phyloP scores from a whole-genome alignment of 2,888 invertebrate species.

The Mythimna vitellina region DNA sequence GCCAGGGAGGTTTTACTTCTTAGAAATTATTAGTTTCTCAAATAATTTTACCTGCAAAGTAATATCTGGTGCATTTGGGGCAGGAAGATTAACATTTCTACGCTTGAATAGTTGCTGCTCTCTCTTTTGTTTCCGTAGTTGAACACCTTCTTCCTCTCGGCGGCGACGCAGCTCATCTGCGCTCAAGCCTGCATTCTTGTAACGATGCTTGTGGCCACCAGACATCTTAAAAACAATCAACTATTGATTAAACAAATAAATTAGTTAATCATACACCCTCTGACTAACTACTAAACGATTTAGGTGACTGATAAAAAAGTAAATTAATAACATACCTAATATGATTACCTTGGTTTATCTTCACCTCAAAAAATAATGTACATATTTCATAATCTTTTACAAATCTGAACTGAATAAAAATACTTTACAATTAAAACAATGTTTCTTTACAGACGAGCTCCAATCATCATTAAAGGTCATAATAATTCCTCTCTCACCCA shows the following conservation, averaged over 20 bases:
- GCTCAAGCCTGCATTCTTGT: constrained; percentile 98
- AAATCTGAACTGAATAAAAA: too few species aligned
- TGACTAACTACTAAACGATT: background rate
- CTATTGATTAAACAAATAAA: background rate
- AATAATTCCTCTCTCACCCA: background rate
- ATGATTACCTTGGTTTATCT: constrained; percentile 15
- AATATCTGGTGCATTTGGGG: constrained; percentile 82
- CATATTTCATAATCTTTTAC: background rate
- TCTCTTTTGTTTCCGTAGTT: constrained; percentile 98
- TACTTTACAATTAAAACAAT: background rate
- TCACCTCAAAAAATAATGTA: background rate
- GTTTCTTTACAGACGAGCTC: background rate
- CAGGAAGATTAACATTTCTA: constrained; percentile 93
- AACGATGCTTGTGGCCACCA: constrained; percentile 96
- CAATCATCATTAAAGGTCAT: background rate
- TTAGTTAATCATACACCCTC: background rate
- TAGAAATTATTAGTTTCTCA: too few species aligned
- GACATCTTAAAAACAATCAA: constrained; percentile 92
- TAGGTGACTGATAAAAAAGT: background rate
- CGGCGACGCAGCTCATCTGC: constrained; percentile 97
- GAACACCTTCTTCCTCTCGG: constrained; percentile 98
- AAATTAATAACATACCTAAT: constrained; percentile 24
- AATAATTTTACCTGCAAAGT: constrained; percentile 75
- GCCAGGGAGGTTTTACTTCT: background rate
- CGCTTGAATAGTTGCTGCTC: constrained; percentile 98